Evolutionary conservation across 2,113 vertebrate species (phyloP).

Genomic region (Malaclemys terrapin): DNA sequence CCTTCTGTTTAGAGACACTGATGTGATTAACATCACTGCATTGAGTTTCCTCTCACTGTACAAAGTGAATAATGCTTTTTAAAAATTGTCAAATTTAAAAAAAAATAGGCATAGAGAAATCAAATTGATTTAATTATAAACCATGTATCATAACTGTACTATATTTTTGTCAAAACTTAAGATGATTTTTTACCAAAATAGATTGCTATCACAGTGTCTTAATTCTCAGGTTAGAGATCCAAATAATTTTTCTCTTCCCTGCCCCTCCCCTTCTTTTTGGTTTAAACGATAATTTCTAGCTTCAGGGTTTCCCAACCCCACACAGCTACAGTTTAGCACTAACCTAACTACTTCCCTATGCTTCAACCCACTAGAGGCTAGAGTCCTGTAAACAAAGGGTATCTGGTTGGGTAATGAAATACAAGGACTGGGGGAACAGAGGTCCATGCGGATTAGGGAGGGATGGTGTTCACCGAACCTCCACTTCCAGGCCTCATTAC

Average conservation of each 20-base stretch:
- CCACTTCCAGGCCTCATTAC: conserved; percentile 1
- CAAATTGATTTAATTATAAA: conserved; percentile 18
- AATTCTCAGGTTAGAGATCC: conserved; percentile 31
- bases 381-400: neutral
- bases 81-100: neutral
- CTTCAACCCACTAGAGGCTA: neutral
- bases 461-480: neutral
- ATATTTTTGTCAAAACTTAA: conserved; percentile 44
- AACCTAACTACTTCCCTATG: neutral
- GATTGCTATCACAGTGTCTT: conserved; percentile 25
- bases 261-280: neutral
- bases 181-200: conserved; percentile 15
- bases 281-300: neutral
- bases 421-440: conserved; percentile 22
- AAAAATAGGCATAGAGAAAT: conserved; percentile 17
- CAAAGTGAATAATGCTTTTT: conserved; percentile 51
- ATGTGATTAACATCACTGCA: conserved; percentile 25
- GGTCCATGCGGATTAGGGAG: neutral
- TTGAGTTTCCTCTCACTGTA: conserved; percentile 44
- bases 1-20: neutral
- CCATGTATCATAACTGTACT: conserved; percentile 25
- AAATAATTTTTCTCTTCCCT: neutral
- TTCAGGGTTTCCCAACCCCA: neutral
- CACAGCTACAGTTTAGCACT: neutral
- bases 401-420: neutral